Base-by-base conservation (phyloP, 2,888 invertebrate genomes). In the Pycnomerus fuliginosus region DNA sequence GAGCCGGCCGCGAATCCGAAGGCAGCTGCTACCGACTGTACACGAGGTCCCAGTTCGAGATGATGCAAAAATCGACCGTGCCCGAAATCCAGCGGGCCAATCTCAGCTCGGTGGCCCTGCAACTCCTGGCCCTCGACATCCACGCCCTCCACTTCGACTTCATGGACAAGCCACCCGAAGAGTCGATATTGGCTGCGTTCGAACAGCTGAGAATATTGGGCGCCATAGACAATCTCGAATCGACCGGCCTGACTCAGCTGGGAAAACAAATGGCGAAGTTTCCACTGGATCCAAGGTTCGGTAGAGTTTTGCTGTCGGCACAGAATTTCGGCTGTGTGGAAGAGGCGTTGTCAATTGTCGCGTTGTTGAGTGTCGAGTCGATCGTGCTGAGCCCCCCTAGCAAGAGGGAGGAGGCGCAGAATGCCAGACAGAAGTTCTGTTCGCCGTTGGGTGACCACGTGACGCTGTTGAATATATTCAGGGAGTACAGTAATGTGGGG, bases 371-470 rank as follows among this genome's bases (percentile, higher is more conserved):
- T 3, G 87, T 90, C 44, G 97, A 98, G 70, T 87, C 87, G 46
- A 77, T 97, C 33, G 86, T 93, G 60, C 75, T 85, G 47, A 84
- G 83, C 32, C 85, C 87, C 35, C 76, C 80, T 48, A 78, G 83
- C 28, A 90, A 88, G 72, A 76, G 86, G 40, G 89, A 90, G 56
- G 83, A 88, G 66, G 90, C 90, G 0, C 65, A 81, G 20, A 79
- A 80, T 55, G 84, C 85, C 0, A 78, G 85, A 58, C 76, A 79
- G 51, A 93, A 93, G 72, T 96, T 96, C 69, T 71, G 82, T 41
- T 89, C 93, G 0, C 80, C 84, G 12, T 82, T 89, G 54, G 97
- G 99, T 7, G 98, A 99, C 72, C 94, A 94, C 66, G 76, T 97
- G 27, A 95, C 92, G 1, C 75, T 94, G 37, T 75, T 98, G 8